Conservation (phyloP, 2,113 vertebrate genomes). For the Cricetomys ansorgei region DNA sequence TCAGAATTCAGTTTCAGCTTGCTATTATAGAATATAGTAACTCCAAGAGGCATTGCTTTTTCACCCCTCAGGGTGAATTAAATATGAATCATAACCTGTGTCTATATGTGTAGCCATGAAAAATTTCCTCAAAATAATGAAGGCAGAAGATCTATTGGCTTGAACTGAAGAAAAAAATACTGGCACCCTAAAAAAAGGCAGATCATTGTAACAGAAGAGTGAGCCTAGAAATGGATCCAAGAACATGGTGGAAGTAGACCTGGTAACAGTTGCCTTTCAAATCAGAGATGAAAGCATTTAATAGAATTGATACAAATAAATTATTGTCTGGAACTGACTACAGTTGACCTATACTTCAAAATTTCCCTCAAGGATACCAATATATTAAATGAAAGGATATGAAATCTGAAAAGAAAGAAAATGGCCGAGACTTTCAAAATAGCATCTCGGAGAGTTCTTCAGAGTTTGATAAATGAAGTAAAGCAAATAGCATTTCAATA, state of each 20-base stretch:
- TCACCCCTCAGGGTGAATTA: neutral
- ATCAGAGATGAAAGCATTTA: constrained; percentile 31
- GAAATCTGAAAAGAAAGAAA: neutral
- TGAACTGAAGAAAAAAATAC: neutral
- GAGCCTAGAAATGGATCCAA: neutral
- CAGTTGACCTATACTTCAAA: neutral
- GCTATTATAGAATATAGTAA: neutral
- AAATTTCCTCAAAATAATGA: neutral
- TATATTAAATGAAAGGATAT: neutral
- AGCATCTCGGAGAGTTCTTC: neutral
- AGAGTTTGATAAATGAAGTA: neutral
- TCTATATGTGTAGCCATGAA: neutral
- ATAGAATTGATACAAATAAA: neutral
- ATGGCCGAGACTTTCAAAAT: neutral
- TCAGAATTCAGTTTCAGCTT: too few relatives aligned
- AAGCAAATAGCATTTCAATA: neutral
- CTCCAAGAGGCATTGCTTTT: neutral
- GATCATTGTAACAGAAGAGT: neutral
- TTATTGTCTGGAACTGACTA: neutral
- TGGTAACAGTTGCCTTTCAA: neutral
- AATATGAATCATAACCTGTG: neutral
- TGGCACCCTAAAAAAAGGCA: neutral
- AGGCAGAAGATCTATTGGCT: neutral
- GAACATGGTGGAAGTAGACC: neutral
- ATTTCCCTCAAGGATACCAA: neutral